Evolutionary conservation across 2,797 vertebrate genomes (phyloP), one percentile per base, ranked within the genome.

Genomic region (Erithacus rubecula): DNA sequence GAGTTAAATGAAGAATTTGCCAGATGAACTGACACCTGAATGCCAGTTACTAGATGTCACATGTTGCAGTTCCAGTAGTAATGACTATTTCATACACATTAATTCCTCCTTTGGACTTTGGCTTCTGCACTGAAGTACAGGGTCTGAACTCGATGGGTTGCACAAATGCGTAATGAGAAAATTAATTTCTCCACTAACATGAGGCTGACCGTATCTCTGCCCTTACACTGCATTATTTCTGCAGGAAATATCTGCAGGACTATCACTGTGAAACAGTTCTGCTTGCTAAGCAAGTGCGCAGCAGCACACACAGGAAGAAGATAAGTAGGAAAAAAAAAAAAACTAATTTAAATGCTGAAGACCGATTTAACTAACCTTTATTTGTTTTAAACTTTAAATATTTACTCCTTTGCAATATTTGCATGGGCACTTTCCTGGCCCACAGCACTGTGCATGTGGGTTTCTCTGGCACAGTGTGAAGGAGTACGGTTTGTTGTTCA

Each of bases 331-430:
- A 78, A 65, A 71, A 47, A 83, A 78, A 65, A 71, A 69, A 51
- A 0, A 15, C 55, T 22, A 16, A 85, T 90, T 87, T 87, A 59
- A 92, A 76, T 52, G 30, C 77, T 24, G 87, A 68, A 44, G 89
- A 70, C 22, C 0, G 6, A 81, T 90, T 79, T 69, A 89, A 91
- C 76, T 67, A 70, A 58, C 83, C 72, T 88, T 37, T 22, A 39
- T 94, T 95, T 92, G 67, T 80, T 93, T 79, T 15, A 5, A 77
- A 80, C 41, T 91, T 93, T 65, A 93, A 93, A 84, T 95, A 84
- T 78, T 88, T 87, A 63, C 87, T 83, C 32, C 14, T 91, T 75
- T 3, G 29, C 64, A 37, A 0, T 78, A 87, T 87, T 87, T 75
- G 47, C 74, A 6, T 17, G 69, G 6, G 70, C 51, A 19, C 49